Evolutionary conservation across 2,797 vertebrate genomes (phyloP).

Genomic region (Esox lucius): DNA sequence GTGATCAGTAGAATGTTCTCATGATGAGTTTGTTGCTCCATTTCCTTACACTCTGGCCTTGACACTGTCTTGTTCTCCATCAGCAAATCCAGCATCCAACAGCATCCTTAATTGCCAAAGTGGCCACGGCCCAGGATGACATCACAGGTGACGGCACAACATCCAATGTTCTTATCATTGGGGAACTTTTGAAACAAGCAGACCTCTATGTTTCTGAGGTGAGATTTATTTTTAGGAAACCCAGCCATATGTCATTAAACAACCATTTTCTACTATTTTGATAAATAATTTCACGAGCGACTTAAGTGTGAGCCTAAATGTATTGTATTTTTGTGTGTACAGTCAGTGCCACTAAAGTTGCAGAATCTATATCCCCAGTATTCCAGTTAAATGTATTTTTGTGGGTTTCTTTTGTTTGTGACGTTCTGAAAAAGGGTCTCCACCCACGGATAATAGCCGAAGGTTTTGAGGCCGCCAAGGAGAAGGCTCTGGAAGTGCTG

Average conservation of each 20-base stretch:
- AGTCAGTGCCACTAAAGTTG: not conserved
- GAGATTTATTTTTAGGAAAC: not conserved
- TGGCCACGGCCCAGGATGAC: slow-evolving; percentile 96
- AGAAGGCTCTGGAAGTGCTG: slow-evolving; percentile 86
- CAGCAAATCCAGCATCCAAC: slow-evolving; percentile 99
- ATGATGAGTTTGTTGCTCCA: too few relatives aligned
- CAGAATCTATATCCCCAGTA: not conserved
- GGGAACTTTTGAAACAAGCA: slow-evolving; percentile 95
- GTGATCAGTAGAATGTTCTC: too few relatives aligned
- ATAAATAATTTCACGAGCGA: not conserved
- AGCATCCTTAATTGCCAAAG: slow-evolving; percentile 96
- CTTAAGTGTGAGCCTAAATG: not conserved
- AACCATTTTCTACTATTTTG: not conserved
- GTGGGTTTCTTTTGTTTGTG: not conserved
- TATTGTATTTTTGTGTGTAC: not conserved
- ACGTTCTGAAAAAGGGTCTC: slow-evolving; percentile 78
- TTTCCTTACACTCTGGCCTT: not conserved
- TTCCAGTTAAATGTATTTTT: not conserved
- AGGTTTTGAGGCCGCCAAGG: slow-evolving; percentile 95
- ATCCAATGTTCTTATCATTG: slow-evolving; percentile 95
- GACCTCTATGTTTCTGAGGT: slow-evolving; percentile 97
- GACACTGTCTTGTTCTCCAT: not conserved
- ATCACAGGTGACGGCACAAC: slow-evolving; percentile 99
- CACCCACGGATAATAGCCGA: slow-evolving; percentile 95
- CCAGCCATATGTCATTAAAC: not conserved